A percentile compares a stretch with the other conserved stretches of the same genome.
phyloP scores from a whole-genome alignment of 2,113 vertebrate species.

The Proteles cristata region DNA sequence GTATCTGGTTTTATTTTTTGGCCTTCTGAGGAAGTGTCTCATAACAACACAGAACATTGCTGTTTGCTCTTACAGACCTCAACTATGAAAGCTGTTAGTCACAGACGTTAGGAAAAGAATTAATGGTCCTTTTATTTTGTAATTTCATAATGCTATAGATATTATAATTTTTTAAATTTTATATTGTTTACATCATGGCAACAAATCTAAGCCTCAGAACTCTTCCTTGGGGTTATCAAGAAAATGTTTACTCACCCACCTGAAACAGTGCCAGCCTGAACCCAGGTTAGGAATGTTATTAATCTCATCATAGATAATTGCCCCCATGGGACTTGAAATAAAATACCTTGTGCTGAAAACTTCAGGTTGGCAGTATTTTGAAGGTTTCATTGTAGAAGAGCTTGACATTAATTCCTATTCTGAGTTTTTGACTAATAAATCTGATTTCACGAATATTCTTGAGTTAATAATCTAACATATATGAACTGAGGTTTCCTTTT shows the following conservation, averaged over 20 bases:
- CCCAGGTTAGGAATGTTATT: slow-evolving; percentile 58
- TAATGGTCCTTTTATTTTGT: slow-evolving; percentile 69
- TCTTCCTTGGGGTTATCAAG: slow-evolving; percentile 61
- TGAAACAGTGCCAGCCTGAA: slow-evolving; percentile 50
- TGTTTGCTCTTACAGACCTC: slow-evolving; percentile 13
- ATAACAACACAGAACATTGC: neutral
- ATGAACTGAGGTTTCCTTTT: slow-evolving; percentile 67
- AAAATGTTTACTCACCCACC: slow-evolving; percentile 73
- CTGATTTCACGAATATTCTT: slow-evolving; percentile 51
- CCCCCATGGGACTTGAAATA: slow-evolving; percentile 67
- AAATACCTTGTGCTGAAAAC: slow-evolving; percentile 57
- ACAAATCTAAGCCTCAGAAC: slow-evolving; percentile 62
- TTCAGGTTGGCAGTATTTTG: slow-evolving; percentile 68
- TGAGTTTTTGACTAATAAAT: slow-evolving; percentile 59
- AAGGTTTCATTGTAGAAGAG: slow-evolving; percentile 60
- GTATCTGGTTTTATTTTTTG: slow-evolving; percentile 59
- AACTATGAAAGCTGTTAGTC: slow-evolving; percentile 29
- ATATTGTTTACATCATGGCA: slow-evolving; percentile 79
- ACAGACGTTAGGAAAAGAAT: slow-evolving; percentile 50
- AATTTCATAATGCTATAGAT: slow-evolving; percentile 71
- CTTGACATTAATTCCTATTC: slow-evolving; percentile 54
- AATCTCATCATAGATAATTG: slow-evolving; percentile 63
- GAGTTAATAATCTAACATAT: slow-evolving; percentile 49
- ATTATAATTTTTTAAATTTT: slow-evolving; percentile 48
- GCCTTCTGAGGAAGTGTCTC: slow-evolving; percentile 54